These are phyloP conservation scores for Sinocyclocheilus anophthalmus DNA, from an alignment of 2,113 vertebrate genomes.

Conservation along the genomic window DNA sequence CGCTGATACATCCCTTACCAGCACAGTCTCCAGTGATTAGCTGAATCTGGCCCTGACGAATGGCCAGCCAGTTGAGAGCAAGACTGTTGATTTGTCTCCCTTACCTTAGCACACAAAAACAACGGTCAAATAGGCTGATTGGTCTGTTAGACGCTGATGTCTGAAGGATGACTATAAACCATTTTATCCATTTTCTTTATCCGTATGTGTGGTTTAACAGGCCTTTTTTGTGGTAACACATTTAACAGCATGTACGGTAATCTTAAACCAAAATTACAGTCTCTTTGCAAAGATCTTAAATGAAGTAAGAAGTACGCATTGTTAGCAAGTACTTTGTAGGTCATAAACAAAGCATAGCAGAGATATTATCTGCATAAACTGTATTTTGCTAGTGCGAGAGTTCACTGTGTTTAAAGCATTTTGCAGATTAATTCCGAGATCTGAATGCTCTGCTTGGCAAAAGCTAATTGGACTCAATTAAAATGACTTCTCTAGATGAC, in stretches of 20 bases:
- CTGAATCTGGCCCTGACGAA: neutral
- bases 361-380: neutral
- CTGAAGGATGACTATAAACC: neutral
- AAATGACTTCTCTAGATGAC: neutral
- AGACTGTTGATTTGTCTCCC: slow-evolving; percentile 23
- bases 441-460: neutral
- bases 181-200: neutral
- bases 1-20: slow-evolving; percentile 8
- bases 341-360: slow-evolving; percentile 1
- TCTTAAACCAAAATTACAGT: neutral
- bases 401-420: neutral
- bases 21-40: neutral
- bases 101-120: slow-evolving; percentile 9
- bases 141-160: neutral
- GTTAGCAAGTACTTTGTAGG: neutral
- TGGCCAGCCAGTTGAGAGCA: neutral
- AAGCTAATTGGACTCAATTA: neutral
- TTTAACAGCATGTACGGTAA: neutral
- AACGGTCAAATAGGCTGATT: neutral
- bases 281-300: neutral
- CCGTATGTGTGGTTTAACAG: neutral
- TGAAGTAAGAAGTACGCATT: neutral
- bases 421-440: neutral
- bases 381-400: neutral
- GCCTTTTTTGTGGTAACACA: neutral